Conservation (phyloP, 2,888 invertebrate species). For the Drosophila greeni region DNA sequence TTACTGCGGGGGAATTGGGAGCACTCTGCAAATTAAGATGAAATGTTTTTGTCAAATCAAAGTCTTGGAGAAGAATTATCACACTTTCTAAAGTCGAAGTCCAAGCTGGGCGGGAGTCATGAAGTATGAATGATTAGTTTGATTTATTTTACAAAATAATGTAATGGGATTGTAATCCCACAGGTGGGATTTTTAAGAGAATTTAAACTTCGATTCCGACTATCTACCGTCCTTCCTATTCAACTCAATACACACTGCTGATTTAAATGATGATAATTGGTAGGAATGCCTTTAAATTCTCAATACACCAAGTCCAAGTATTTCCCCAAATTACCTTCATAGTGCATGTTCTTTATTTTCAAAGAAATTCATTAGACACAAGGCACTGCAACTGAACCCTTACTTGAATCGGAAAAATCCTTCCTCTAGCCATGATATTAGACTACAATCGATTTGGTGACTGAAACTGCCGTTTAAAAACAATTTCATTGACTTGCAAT, state of each 20-base stretch:
- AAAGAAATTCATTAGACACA: not conserved
- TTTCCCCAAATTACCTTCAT: not conserved
- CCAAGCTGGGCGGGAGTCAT: not conserved
- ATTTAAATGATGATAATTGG: not conserved
- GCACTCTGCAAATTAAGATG: constrained; percentile 2
- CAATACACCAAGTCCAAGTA: not conserved
- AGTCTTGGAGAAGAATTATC: constrained; percentile 5
- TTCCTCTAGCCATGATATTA: not conserved
- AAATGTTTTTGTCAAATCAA: constrained; percentile 3
- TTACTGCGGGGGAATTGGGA: constrained; percentile 9
- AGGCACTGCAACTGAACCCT: too few species aligned
- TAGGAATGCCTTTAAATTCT: not conserved
- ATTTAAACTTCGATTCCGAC: not conserved
- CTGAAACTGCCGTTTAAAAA: not conserved
- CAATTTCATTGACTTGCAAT: constrained; percentile 16
- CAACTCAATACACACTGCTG: too few species aligned
- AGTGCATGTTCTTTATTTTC: not conserved
- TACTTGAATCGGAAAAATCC: not conserved
- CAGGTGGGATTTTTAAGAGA: not conserved
- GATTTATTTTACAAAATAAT: not conserved
- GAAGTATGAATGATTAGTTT: not conserved
- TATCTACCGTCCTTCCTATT: not conserved
- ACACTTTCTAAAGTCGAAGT: constrained; percentile 19
- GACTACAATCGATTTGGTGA: not conserved
- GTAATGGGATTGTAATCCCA: too few species aligned